Percentiles rank a stretch among this genome's conserved stretches.
Evolutionary conservation across 2,113 vertebrate species (phyloP).

Genomic region (Pontoporia blainvillei): DNA sequence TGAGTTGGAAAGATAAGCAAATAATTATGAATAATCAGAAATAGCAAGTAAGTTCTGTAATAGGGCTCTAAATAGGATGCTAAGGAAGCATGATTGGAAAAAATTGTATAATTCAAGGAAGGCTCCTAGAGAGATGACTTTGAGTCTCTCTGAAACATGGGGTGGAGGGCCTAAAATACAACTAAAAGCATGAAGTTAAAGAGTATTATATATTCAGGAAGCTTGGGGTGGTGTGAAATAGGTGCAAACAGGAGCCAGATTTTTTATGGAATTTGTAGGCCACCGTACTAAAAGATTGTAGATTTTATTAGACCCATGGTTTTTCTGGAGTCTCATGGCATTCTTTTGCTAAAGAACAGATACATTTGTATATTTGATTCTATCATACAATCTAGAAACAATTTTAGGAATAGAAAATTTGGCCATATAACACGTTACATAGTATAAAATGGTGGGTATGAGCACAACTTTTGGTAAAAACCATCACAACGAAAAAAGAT

Average conservation of each 20-base stretch:
- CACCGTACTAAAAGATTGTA: not conserved
- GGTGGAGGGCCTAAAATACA: not conserved
- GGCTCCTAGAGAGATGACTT: not conserved
- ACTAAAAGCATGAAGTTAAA: not conserved
- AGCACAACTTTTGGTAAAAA: not conserved
- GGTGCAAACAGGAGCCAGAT: not conserved
- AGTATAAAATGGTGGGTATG: not conserved
- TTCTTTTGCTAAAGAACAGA: not conserved
- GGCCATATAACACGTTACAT: not conserved
- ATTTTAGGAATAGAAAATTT: not conserved
- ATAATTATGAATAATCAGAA: not conserved
- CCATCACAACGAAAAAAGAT: not conserved
- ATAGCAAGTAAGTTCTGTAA: not conserved
- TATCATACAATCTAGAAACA: not conserved
- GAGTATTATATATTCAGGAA: not conserved
- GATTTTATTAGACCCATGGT: not conserved
- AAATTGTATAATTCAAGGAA: not conserved
- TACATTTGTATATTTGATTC: not conserved
- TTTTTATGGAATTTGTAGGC: not conserved
- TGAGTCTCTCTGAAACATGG: not conserved
- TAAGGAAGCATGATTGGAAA: not conserved
- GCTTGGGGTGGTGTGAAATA: not conserved
- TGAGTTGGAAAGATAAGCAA: not conserved
- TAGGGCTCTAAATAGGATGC: not conserved
- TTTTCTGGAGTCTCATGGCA: not conserved